Evolutionary conservation across 1,140 invertebrate genomes (phyloP).

Genomic region (Coenobita brevimanus): DNA sequence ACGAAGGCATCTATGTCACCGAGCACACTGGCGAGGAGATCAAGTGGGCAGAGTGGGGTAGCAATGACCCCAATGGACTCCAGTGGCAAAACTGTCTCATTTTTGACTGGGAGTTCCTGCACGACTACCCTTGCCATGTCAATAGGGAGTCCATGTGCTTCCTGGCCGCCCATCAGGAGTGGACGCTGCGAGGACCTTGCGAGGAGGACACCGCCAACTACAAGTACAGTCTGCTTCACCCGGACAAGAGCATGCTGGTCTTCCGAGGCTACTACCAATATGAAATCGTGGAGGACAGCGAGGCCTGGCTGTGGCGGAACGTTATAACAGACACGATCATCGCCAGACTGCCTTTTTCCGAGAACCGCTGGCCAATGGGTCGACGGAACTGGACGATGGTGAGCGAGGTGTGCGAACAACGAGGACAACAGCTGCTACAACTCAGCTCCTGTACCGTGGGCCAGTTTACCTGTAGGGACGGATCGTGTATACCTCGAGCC

Average conservation of each 20-base stretch:
- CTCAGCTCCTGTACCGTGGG: conserved; percentile 40
- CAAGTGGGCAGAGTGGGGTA: conserved; percentile 46
- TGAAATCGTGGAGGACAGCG: conserved; percentile 35
- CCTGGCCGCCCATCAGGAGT: conserved; percentile 37
- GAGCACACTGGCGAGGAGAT: conserved; percentile 34
- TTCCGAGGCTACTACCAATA: conserved; percentile 63
- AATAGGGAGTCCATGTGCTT: conserved; percentile 38
- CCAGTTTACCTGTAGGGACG: conserved; percentile 72
- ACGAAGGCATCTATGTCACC: conserved; percentile 41
- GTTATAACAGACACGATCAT: conserved; percentile 71
- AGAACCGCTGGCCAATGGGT: conserved; percentile 73
- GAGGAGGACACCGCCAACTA: conserved; percentile 61
- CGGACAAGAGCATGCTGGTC: conserved; percentile 11
- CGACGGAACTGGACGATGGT: conserved; percentile 74
- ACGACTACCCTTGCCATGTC: conserved; percentile 54
- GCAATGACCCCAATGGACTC: conserved; percentile 55
- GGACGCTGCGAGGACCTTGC: conserved; percentile 47
- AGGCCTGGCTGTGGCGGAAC: conserved; percentile 40
- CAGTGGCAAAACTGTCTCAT: conserved; percentile 56
- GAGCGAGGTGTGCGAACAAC: conserved; percentile 71
- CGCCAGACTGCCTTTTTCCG: conserved; percentile 73
- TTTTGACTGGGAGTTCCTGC: conserved; percentile 19
- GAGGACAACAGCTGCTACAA: conserved; percentile 37
- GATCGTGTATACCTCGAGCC: conserved; percentile 73
- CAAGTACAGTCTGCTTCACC: conserved; percentile 51